Conservation (phyloP, 2,888 invertebrate genomes). For the Ichneumoninae sp. region DNA sequence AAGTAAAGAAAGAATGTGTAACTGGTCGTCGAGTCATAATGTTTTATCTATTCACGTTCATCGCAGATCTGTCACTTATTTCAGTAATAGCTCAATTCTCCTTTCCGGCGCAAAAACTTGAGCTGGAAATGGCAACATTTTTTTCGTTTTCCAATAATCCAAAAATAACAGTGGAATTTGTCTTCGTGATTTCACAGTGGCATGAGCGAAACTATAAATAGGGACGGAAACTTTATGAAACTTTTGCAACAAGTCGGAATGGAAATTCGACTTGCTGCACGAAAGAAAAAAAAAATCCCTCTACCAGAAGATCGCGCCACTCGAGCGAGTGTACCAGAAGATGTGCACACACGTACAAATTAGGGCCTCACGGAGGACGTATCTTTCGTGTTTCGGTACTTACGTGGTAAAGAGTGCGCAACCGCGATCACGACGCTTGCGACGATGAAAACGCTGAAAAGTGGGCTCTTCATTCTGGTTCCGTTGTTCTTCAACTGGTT, state of each 20-base stretch:
- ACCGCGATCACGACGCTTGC: slow-evolving; percentile 74
- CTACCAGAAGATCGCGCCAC: not conserved
- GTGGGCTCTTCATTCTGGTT: slow-evolving; percentile 69
- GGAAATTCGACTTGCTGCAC: too few relatives aligned
- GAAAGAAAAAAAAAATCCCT: not conserved
- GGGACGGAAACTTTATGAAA: not conserved
- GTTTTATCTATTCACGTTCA: not conserved
- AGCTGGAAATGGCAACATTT: not conserved
- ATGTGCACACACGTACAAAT: slow-evolving; percentile 38
- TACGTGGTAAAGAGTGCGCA: slow-evolving; percentile 78
- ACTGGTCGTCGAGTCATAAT: too few relatives aligned
- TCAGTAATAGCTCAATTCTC: not conserved
- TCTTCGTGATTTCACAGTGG: not conserved
- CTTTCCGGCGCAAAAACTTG: not conserved
- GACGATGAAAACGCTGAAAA: slow-evolving; percentile 71
- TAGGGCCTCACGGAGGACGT: not conserved
- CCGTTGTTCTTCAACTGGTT: slow-evolving; percentile 34
- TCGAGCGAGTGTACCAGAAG: not conserved
- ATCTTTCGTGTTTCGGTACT: slow-evolving; percentile 66
- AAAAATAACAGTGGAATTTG: not conserved
- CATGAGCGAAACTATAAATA: not conserved
- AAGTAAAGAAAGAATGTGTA: too few relatives aligned
- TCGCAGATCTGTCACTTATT: not conserved
- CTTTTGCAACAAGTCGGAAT: not conserved
- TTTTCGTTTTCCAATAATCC: not conserved